Conservation (phyloP, 2,888 invertebrate genomes). For the Cantharis nigra region DNA sequence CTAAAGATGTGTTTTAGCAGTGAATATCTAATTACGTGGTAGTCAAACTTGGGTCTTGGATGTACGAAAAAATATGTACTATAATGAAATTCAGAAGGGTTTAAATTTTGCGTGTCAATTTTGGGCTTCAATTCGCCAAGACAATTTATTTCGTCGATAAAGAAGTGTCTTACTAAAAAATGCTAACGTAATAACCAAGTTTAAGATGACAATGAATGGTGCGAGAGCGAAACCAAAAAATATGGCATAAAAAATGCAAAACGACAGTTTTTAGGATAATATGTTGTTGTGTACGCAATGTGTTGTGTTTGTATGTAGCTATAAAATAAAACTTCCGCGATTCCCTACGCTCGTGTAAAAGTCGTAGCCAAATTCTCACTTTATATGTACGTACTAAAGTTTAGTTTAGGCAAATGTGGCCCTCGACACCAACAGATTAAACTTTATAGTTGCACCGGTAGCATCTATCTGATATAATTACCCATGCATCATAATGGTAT, state of each 20-base stretch:
- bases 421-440: constrained; percentile 43
- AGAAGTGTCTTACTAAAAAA: not conserved
- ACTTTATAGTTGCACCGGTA: constrained; percentile 43
- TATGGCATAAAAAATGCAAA: not conserved
- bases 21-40: not conserved
- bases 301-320: constrained; percentile 2
- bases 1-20: not conserved
- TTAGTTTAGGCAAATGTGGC: constrained; percentile 35
- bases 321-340: constrained; percentile 26
- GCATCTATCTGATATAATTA: constrained; percentile 48
- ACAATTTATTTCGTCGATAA: not conserved
- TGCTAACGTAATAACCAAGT: not conserved
- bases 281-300: constrained; percentile 2
- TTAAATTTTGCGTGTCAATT: not conserved
- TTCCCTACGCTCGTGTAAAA: constrained; percentile 26
- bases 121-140: not conserved
- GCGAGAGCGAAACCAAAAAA: not conserved
- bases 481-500: constrained; percentile 44
- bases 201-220: not conserved
- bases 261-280: not conserved
- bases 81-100: not conserved
- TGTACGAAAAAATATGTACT: not conserved
- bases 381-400: constrained; percentile 30
- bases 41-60: not conserved
- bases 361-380: constrained; percentile 28